Evolutionary conservation across 2,113 vertebrate genomes (phyloP).

Genomic region (Nothoprocta perdicaria): DNA sequence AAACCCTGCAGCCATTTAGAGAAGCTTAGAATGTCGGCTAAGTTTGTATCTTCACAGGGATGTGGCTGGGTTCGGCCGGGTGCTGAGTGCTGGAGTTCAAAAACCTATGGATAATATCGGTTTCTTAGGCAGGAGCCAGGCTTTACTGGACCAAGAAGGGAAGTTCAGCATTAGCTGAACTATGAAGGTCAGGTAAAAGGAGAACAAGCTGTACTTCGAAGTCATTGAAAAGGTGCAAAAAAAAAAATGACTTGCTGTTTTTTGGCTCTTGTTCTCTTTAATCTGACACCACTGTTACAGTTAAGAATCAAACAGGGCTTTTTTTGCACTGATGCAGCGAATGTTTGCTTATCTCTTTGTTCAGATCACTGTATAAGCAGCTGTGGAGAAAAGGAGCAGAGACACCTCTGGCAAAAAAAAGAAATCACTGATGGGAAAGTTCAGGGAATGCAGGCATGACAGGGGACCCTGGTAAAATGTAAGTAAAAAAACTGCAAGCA

Average conservation of each 20-base stretch:
- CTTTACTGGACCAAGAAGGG: neutral
- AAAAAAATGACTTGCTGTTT: neutral
- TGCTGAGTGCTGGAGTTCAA: neutral
- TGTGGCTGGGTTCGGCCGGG: neutral
- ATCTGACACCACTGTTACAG: neutral
- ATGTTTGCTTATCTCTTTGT: neutral
- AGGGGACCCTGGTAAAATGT: neutral
- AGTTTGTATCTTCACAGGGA: neutral
- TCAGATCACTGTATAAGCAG: neutral
- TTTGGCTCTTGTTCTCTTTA: neutral
- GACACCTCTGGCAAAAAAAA: neutral
- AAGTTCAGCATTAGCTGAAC: neutral
- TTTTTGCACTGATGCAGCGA: neutral
- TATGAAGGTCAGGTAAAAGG: neutral
- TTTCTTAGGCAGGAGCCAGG: neutral
- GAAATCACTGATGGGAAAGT: neutral
- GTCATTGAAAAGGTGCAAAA: neutral
- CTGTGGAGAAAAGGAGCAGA: neutral
- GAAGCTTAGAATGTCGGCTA: neutral
- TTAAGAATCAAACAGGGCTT: neutral
- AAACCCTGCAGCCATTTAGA: neutral
- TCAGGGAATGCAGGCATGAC: neutral
- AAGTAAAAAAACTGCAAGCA: neutral
- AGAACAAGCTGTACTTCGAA: neutral
- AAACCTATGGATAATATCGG: neutral